Evolutionary conservation across 2,888 invertebrate species (phyloP).

Genomic region (Ceratothoa steindachneri): DNA sequence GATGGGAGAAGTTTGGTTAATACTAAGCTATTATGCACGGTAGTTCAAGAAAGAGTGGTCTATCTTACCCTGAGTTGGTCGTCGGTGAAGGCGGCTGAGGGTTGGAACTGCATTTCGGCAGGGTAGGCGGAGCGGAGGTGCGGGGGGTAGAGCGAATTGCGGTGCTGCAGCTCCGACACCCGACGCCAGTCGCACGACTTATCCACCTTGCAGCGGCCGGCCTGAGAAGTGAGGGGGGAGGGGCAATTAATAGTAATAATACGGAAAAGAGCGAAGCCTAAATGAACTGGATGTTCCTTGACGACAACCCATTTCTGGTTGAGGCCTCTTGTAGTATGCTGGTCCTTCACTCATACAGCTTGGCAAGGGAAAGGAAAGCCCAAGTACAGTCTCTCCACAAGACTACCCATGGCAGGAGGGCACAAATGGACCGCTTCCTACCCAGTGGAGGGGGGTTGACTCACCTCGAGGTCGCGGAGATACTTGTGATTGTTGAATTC

Average conservation of each 20-base stretch:
- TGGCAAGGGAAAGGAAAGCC: too few species aligned
- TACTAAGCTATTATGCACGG: too few species aligned
- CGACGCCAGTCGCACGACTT: constrained; percentile 52
- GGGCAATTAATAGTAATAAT: neutral
- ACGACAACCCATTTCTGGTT: neutral
- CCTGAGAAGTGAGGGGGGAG: neutral
- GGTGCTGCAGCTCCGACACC: constrained; percentile 68
- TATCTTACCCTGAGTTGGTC: neutral
- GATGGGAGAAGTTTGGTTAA: too few species aligned
- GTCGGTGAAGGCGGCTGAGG: constrained; percentile 4
- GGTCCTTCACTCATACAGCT: neutral
- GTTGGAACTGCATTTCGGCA: constrained; percentile 58
- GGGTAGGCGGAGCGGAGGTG: constrained; percentile 81
- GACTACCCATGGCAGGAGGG: too few species aligned
- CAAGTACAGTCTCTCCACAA: too few species aligned
- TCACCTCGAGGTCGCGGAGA: constrained; percentile 61
- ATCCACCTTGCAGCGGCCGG: constrained; percentile 26
- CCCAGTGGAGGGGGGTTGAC: too few species aligned
- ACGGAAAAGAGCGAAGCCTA: too few species aligned
- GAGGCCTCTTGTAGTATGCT: neutral
- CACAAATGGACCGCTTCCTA: too few species aligned
- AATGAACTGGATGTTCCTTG: neutral
- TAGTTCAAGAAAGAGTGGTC: neutral
- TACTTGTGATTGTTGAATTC: constrained; percentile 78
- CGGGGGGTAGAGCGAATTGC: constrained; percentile 78